phyloP scores from a whole-genome alignment of 2,888 invertebrate genomes.

The Chloroclystis v-ata region DNA sequence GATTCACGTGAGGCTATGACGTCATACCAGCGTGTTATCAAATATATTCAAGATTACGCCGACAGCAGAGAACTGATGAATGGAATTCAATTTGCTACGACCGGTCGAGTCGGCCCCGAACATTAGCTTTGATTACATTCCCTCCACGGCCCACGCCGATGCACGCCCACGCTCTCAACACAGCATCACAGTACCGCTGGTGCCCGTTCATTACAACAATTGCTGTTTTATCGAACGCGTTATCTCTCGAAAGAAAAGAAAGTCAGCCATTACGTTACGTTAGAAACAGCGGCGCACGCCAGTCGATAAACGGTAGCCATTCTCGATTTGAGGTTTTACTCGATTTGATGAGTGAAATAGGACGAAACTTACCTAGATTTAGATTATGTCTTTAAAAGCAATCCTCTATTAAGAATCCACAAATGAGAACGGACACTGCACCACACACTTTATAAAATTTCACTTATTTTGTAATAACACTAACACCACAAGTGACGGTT shows the following conservation, averaged over 20 bases:
- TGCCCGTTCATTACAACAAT: constrained; percentile 27
- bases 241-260: constrained; percentile 52
- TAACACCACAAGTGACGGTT: constrained; percentile 63
- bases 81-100: constrained; percentile 21
- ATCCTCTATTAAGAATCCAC: constrained; percentile 66
- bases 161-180: constrained; percentile 51
- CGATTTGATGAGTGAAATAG: constrained; percentile 15
- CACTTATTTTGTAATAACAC: constrained; percentile 66
- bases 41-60: constrained; percentile 3
- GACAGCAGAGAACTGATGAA: neutral
- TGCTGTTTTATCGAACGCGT: constrained; percentile 28
- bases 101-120: constrained; percentile 31
- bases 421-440: constrained; percentile 64
- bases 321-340: constrained; percentile 58
- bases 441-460: constrained; percentile 61
- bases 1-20: constrained; percentile 10
- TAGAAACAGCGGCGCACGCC: constrained; percentile 56
- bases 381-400: constrained; percentile 53
- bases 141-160: constrained; percentile 46
- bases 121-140: constrained; percentile 47
- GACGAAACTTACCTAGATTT: constrained; percentile 55
- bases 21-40: constrained; percentile 13
- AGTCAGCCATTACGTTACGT: constrained; percentile 69
- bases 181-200: constrained; percentile 35
- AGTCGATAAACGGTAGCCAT: constrained; percentile 76